These are phyloP conservation scores for Limnothrissa miodon DNA, from an alignment of 2,113 vertebrate genomes.

Conservation along the genomic window DNA sequence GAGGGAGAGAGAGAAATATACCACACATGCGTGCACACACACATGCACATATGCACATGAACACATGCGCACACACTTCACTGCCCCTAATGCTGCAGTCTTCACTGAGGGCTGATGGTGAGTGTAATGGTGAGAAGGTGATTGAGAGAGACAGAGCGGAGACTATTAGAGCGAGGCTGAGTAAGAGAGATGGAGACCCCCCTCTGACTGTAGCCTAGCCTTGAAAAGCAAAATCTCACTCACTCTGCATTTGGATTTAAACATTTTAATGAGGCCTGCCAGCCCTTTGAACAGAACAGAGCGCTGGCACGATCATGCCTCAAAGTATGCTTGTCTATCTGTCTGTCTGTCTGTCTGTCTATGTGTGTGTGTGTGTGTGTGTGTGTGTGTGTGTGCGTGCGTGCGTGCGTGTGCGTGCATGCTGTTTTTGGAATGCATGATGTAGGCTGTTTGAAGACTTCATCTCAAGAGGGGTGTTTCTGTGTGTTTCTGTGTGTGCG, in stretches of 20 bases:
- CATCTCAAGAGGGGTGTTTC: not conserved
- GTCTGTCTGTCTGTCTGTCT: constrained; percentile 17
- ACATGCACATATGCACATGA: not conserved
- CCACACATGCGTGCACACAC: not conserved
- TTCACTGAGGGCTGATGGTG: not conserved
- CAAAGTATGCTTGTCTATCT: not conserved
- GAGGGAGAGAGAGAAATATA: no score
- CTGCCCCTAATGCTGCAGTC: not conserved
- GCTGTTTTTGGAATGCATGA: not conserved
- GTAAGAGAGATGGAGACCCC: not conserved
- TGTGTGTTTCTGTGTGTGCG: not conserved
- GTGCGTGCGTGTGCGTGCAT: constrained; percentile 11
- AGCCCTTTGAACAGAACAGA: constrained; percentile 2
- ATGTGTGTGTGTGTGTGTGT: not conserved
- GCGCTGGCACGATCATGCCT: not conserved
- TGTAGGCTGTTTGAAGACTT: no score
- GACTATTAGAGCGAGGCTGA: not conserved
- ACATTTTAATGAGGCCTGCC: constrained; percentile 19
- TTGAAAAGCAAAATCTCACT: constrained; percentile 21
- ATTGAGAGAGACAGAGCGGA: not conserved
- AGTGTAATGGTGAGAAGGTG: not conserved
- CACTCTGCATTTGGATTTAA: not conserved
- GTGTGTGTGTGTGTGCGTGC: not conserved
- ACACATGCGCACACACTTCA: not conserved
- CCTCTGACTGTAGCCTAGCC: constrained; percentile 17